phyloP scores from a whole-genome alignment of 2,888 invertebrate genomes.

The Octonoba sinensis region DNA sequence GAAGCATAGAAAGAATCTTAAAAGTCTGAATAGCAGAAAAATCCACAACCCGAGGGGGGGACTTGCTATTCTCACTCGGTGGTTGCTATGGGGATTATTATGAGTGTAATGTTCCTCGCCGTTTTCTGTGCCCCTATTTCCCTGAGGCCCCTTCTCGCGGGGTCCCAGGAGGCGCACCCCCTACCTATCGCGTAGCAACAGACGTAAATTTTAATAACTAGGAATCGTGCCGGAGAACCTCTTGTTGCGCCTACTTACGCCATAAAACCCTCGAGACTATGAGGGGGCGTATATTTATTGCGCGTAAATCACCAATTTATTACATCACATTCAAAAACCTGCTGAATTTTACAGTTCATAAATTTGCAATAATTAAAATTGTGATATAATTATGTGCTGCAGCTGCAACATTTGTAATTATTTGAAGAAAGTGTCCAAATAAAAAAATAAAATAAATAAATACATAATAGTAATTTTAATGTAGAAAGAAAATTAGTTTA shows the following conservation, averaged over 20 bases:
- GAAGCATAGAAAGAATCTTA: too few relatives aligned
- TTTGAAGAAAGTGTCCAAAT: too few relatives aligned
- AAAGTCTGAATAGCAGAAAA: too few relatives aligned
- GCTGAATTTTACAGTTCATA: too few relatives aligned
- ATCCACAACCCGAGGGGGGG: too few relatives aligned
- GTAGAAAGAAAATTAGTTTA: too few relatives aligned
- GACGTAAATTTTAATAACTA: constrained; percentile 62
- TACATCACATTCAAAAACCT: too few relatives aligned
- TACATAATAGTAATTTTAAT: too few relatives aligned
- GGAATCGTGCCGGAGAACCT: constrained; percentile 25
- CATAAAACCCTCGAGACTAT: constrained; percentile 17
- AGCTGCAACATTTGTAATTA: too few relatives aligned
- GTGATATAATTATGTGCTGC: too few relatives aligned
- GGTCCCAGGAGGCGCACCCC: constrained; percentile 13
- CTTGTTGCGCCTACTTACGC: constrained; percentile 51
- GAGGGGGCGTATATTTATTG: constrained; percentile 9
- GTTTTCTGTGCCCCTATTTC: constrained; percentile 11
- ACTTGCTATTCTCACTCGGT: background rate
- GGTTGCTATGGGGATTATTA: constrained; percentile 51
- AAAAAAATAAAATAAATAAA: too few relatives aligned
- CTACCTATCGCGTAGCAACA: constrained; percentile 48
- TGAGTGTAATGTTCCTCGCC: constrained; percentile 30
- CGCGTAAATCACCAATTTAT: background rate
- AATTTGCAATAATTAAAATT: too few relatives aligned
- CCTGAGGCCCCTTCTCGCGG: constrained; percentile 25